Conservation (phyloP, 1,140 invertebrate genomes). For the Streblospio benedicti region DNA sequence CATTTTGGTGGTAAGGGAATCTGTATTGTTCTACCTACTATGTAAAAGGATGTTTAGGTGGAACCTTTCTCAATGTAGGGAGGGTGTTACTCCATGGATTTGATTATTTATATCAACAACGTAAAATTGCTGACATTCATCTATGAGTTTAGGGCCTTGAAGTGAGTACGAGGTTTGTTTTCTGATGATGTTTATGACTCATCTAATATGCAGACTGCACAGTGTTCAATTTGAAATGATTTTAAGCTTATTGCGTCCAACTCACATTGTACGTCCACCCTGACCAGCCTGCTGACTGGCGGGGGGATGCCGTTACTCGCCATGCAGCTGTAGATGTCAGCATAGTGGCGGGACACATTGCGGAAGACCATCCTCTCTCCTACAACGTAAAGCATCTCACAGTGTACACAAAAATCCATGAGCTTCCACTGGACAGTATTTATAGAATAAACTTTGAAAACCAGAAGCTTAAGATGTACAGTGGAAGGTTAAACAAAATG, state of each 20-base stretch:
- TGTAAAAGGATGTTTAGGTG: no score
- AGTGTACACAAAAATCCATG: no score
- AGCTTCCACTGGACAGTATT: no score
- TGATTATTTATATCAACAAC: neutral
- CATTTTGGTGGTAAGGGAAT: no score
- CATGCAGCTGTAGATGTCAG: slow-evolving; percentile 34
- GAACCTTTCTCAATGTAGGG: no score
- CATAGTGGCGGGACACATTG: slow-evolving; percentile 34
- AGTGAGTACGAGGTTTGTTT: neutral
- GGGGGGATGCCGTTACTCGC: slow-evolving; percentile 33
- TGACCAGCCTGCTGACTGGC: slow-evolving; percentile 27
- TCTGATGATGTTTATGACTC: neutral
- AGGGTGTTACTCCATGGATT: neutral
- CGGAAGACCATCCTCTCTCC: slow-evolving; percentile 33
- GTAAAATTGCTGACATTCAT: neutral
- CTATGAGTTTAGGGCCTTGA: neutral
- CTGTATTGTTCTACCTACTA: no score
- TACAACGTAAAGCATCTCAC: no score
- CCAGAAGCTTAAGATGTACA: no score
- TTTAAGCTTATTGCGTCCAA: neutral
- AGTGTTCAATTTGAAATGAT: neutral
- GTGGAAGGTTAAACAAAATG: no score
- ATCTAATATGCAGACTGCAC: neutral
- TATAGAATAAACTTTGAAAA: no score
- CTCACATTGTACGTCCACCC: slow-evolving; percentile 34